phyloP scores from a whole-genome alignment of 2,888 invertebrate genomes.

The Callyntrura sp. region DNA sequence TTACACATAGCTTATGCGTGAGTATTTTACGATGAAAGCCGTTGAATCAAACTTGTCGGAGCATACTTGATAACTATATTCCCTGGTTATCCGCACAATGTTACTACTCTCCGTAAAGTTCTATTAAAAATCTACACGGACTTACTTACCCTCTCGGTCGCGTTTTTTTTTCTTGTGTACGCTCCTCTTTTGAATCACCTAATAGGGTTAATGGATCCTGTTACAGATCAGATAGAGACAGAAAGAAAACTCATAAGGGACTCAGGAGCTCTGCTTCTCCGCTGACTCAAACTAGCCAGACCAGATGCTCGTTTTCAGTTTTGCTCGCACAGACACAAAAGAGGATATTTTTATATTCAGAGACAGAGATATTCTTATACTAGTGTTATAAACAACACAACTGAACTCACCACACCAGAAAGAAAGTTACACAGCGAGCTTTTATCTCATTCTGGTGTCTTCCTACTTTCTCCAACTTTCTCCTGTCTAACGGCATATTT shows the following conservation, averaged over 20 bases:
- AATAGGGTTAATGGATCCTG: constrained; percentile 76
- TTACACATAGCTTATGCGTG: not conserved
- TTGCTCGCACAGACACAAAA: not conserved
- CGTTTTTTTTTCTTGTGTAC: constrained; percentile 6
- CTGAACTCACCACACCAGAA: not conserved
- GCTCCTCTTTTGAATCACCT: constrained; percentile 61
- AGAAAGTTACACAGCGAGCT: not conserved
- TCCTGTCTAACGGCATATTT: not conserved
- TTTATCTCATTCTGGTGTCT: not conserved
- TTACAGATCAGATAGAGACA: constrained; percentile 66
- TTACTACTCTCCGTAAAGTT: not conserved
- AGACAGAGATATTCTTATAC: not conserved
- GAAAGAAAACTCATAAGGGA: constrained; percentile 63
- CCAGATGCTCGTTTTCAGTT: constrained; percentile 8
- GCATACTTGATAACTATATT: not conserved
- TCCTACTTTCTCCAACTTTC: constrained; percentile 28
- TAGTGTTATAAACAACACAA: not conserved
- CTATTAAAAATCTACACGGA: constrained; percentile 1
- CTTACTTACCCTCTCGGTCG: not conserved
- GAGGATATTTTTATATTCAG: not conserved
- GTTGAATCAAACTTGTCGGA: not conserved
- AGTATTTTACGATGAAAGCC: constrained; percentile 28
- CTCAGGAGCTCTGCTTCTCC: constrained; percentile 9
- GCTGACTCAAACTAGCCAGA: constrained; percentile 42
- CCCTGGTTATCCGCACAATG: not conserved